These are phyloP conservation scores for Spea hammondii DNA, from an alignment of 2,797 vertebrate species.

Conservation along the genomic window DNA sequence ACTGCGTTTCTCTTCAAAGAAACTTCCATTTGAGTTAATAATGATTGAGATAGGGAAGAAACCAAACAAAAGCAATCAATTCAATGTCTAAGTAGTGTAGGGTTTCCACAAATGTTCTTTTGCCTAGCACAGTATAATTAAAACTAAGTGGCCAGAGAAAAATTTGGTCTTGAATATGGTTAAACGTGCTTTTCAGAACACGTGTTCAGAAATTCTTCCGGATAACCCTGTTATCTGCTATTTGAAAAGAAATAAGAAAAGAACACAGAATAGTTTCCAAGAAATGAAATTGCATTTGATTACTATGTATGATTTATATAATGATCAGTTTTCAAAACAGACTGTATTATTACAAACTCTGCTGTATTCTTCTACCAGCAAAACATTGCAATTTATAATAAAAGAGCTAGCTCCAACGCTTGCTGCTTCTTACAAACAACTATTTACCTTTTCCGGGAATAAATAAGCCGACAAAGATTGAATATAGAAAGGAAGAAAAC, in stretches of 20 bases:
- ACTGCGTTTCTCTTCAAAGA: no score
- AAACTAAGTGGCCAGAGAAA: neutral
- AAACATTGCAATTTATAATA: slow-evolving; percentile 30
- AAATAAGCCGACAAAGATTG: neutral
- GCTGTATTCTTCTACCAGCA: neutral
- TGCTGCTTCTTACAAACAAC: neutral
- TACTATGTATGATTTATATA: slow-evolving; percentile 32
- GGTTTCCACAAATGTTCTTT: neutral
- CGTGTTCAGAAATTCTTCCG: slow-evolving; percentile 12
- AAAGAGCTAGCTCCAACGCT: slow-evolving; percentile 6
- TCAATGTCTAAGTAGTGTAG: neutral
- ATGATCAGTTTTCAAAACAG: slow-evolving; percentile 29
- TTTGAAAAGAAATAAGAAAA: slow-evolving; percentile 12
- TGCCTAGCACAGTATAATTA: slow-evolving; percentile 7
- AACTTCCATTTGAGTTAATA: neutral
- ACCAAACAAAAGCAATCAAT: neutral
- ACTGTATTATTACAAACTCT: slow-evolving; percentile 27
- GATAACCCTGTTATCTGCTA: slow-evolving; percentile 13
- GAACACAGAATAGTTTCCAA: slow-evolving; percentile 2
- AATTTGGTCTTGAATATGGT: slow-evolving; percentile 5
- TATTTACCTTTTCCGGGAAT: neutral
- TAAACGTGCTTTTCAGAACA: slow-evolving; percentile 11
- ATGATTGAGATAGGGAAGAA: no score
- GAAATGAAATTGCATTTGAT: slow-evolving; percentile 32
- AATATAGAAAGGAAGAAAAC: neutral